Conservation (phyloP, 2,113 vertebrate genomes). For the Mormoops blainvillei region DNA sequence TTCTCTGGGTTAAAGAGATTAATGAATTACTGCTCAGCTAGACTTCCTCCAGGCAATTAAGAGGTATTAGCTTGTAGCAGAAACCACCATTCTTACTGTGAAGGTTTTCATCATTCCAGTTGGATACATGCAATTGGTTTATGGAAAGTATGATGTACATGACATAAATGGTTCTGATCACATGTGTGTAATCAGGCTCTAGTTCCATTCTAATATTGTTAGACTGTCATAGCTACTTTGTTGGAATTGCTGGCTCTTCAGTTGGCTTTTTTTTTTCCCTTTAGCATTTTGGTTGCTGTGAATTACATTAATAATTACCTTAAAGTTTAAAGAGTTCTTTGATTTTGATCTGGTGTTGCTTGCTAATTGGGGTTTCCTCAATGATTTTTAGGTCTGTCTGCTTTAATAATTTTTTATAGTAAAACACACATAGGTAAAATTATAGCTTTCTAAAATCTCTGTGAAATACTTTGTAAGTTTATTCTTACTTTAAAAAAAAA, state of each 20-base stretch:
- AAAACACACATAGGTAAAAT: slow-evolving; percentile 10
- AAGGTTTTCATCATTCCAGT: neutral
- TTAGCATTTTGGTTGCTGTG: neutral
- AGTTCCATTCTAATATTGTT: neutral
- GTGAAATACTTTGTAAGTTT: neutral
- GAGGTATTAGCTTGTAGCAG: neutral
- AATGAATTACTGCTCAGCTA: neutral
- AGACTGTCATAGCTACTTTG: neutral
- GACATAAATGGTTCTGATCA: neutral
- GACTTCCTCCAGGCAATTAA: neutral
- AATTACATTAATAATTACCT: neutral
- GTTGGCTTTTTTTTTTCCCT: neutral
- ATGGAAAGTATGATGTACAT: neutral
- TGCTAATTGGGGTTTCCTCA: neutral
- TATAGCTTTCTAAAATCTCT: neutral
- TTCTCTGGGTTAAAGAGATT: neutral
- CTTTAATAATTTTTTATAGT: neutral
- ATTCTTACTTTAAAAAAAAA: neutral
- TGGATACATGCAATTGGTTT: neutral
- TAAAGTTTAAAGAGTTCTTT: neutral
- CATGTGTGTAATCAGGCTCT: neutral
- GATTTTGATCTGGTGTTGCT: neutral
- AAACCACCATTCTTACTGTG: neutral
- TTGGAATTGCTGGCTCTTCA: neutral
- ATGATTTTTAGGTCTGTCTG: neutral